Evolutionary conservation across 1,140 invertebrate genomes (phyloP), one percentile per base, ranked within the genome.

Genomic region (Sycophaga agraensis): DNA sequence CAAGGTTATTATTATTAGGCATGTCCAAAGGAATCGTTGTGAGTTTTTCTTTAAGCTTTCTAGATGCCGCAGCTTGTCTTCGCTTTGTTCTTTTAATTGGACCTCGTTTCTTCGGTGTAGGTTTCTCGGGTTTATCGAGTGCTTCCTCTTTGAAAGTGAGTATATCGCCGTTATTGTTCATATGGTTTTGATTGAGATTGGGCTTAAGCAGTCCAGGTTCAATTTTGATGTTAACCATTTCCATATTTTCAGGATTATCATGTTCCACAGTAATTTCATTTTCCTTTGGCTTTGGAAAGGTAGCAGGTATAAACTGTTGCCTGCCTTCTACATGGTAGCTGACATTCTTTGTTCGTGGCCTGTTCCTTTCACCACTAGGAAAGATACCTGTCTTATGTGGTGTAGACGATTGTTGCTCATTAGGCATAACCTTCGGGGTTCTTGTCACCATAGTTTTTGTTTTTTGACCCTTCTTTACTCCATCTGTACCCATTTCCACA

Each of bases 271-370:
- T 4, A 9, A 1, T 11, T 14, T 62, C 59, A 31, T 46, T 34
- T 3, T 79, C 74, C 19, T 70, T 71, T 12, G 76, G 69, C n/a
- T 77, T 70, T 4, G 80, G 68, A 60, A 83, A 84, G 14, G 74
- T 82, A 9, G 84, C 74, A 37, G 82, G 62, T 54, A 77, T 50
- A 6, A 81, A 34, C 63, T 79, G 73, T 56, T 74, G 55, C 68
- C 82, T 72, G 50, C 80, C 83, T 68, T 82, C 80, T n/a, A 86
- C 76, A 56, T 86, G 85, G 70, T 86, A 87, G 65, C 82, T 85
- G 0, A 87, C 86, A 56, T 87, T 87, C 68, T 87, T 87, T 0
- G 85, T 88, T 39, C 84, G 72, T 8, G 85, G 84, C 48, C 85
- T 71, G 50, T 54, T 64, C 45, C 62, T 59, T 17, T 64, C 62